phyloP scores from a whole-genome alignment of 2,113 vertebrate genomes.

The Otocyon megalotis region DNA sequence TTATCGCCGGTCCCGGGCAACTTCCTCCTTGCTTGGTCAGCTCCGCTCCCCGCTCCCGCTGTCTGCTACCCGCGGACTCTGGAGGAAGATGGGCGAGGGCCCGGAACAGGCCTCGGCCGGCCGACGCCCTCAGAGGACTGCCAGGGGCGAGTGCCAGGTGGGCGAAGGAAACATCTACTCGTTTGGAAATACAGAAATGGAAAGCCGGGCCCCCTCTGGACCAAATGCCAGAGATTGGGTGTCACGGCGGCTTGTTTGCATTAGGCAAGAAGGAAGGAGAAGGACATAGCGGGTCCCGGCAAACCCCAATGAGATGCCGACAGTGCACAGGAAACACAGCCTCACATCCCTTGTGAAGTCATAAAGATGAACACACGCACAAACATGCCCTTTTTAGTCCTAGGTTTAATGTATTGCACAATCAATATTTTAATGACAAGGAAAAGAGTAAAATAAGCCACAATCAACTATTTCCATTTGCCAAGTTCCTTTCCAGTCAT shows the following conservation, averaged over 20 bases:
- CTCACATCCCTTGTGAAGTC: neutral
- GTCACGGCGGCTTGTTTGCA: neutral
- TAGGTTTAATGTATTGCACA: neutral
- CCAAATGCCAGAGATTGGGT: neutral
- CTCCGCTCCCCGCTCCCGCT: neutral
- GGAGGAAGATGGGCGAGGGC: neutral
- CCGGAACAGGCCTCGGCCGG: neutral
- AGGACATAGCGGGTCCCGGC: neutral
- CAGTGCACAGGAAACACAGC: neutral
- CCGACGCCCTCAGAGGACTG: neutral
- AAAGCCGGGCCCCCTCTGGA: neutral
- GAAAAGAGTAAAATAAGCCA: constrained; percentile 52
- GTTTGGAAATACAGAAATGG: constrained; percentile 8
- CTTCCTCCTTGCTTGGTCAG: neutral
- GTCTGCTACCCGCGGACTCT: neutral
- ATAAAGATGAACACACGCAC: neutral
- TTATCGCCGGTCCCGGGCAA: neutral
- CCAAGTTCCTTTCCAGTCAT: neutral
- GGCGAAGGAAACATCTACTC: neutral
- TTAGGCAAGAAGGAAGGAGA: constrained; percentile 11
- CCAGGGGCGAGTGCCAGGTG: neutral
- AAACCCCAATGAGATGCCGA: neutral
- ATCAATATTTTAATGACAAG: constrained; percentile 42
- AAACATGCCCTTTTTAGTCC: neutral
- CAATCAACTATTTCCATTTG: neutral